Conservation (phyloP, 2,888 invertebrate genomes). For the Sepiola atlantica region DNA sequence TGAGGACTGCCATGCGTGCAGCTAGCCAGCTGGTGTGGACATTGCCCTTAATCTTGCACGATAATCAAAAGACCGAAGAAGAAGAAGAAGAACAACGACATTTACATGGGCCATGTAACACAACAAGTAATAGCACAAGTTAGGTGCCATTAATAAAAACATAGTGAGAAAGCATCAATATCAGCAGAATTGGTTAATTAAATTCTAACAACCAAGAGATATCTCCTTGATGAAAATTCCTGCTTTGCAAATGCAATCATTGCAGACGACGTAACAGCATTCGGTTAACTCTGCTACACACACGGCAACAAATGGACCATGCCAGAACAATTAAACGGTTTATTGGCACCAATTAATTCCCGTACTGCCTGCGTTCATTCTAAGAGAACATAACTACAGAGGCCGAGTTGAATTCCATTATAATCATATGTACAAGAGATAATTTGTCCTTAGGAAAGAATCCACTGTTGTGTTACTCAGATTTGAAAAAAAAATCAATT, state of each 20-base stretch:
- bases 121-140: no score
- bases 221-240: no score
- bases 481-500: not conserved
- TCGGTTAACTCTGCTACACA: not conserved
- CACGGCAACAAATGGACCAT: not conserved
- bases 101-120: no score
- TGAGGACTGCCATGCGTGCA: no score
- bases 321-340: constrained; percentile 18
- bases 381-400: not conserved
- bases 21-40: no score
- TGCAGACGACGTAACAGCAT: not conserved
- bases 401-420: not conserved
- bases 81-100: no score
- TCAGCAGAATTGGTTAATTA: no score
- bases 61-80: no score
- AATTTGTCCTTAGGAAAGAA: not conserved
- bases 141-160: no score
- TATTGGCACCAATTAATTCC: not conserved
- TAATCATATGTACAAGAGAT: not conserved
- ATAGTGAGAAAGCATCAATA: no score
- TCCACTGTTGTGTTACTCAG: not conserved
- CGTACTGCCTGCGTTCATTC: not conserved
- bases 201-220: no score
- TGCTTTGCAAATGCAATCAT: not conserved
- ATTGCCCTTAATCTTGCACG: no score